Evolutionary conservation across 2,113 vertebrate species (phyloP).

Genomic region (Dinomys branickii): DNA sequence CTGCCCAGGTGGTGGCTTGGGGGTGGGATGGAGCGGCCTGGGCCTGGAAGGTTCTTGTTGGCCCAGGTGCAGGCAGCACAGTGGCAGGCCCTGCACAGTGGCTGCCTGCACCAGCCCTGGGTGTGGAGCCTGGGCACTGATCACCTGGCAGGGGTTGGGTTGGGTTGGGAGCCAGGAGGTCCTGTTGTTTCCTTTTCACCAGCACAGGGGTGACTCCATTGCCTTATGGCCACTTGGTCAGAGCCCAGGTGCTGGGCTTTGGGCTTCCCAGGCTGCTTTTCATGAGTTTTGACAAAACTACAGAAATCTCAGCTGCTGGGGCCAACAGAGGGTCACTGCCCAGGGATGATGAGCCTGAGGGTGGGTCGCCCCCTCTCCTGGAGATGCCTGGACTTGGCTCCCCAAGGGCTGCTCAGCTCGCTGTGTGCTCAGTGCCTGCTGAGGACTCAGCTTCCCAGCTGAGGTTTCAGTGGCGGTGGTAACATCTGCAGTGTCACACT

Average conservation of each 20-base stretch:
- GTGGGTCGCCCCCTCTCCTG: not conserved
- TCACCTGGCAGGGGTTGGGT: no score
- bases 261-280: not conserved
- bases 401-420: fast-evolving
- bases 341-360: fast-evolving
- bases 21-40: not conserved
- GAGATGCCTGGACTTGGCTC: fast-evolving
- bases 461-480: not conserved
- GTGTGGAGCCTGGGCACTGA: not conserved
- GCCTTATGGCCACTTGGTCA: not conserved
- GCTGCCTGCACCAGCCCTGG: not conserved
- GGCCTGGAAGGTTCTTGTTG: not conserved
- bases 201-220: not conserved
- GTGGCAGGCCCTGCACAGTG: not conserved
- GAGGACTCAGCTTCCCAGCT: fast-evolving
- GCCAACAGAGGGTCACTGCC: no score
- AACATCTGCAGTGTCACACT: not conserved
- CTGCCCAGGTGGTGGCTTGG: not conserved
- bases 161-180: fast-evolving
- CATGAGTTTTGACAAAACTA: not conserved
- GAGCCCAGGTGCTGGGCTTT: not conserved
- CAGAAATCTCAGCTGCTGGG: not conserved
- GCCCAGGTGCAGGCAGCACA: not conserved
- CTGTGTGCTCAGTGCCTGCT: fast-evolving
- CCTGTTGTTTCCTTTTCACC: fast-evolving